Percentiles rank a stretch among this genome's conserved stretches.
These are phyloP conservation scores for Xyrauchen texanus DNA, from an alignment of 2,113 vertebrate species.

Conservation along the genomic window DNA sequence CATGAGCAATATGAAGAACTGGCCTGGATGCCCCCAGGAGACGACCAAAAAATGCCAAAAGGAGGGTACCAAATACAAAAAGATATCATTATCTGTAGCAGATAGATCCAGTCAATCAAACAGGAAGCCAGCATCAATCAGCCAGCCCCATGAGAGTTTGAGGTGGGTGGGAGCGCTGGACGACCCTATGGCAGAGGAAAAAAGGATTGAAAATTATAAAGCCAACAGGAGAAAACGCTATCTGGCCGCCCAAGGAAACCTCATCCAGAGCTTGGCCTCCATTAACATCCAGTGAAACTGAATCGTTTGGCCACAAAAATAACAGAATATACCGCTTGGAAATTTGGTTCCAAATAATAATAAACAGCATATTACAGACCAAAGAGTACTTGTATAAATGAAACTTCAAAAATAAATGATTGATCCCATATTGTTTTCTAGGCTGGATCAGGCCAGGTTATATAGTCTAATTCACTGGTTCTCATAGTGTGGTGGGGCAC, in stretches of 20 bases:
- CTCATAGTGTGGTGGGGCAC: too few relatives aligned
- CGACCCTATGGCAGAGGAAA: slow-evolving; percentile 70
- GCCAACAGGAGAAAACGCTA: slow-evolving; percentile 72
- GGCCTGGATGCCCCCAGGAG: not conserved
- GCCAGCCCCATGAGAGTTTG: slow-evolving; percentile 69
- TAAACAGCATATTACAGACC: too few relatives aligned
- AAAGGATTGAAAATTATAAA: slow-evolving; percentile 73
- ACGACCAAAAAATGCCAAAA: not conserved
- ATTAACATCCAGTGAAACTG: not conserved
- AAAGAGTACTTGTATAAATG: too few relatives aligned
- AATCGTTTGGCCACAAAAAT: too few relatives aligned
- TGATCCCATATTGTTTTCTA: too few relatives aligned
- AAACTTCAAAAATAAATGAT: too few relatives aligned
- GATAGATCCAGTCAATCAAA: not conserved
- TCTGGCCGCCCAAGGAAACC: slow-evolving; percentile 57
- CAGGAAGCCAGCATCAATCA: slow-evolving; percentile 40
- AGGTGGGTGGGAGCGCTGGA: slow-evolving; percentile 72
- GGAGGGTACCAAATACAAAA: not conserved
- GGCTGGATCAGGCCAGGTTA: too few relatives aligned
- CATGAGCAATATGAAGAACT: not conserved
- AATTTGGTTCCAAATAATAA: too few relatives aligned
- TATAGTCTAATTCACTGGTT: too few relatives aligned
- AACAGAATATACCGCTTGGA: too few relatives aligned
- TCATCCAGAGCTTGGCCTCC: not conserved
- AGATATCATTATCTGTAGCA: not conserved